Evolutionary conservation across 2,113 vertebrate genomes (phyloP), one percentile per base, ranked within the genome.

Genomic region (Leptobrachium leishanense): DNA sequence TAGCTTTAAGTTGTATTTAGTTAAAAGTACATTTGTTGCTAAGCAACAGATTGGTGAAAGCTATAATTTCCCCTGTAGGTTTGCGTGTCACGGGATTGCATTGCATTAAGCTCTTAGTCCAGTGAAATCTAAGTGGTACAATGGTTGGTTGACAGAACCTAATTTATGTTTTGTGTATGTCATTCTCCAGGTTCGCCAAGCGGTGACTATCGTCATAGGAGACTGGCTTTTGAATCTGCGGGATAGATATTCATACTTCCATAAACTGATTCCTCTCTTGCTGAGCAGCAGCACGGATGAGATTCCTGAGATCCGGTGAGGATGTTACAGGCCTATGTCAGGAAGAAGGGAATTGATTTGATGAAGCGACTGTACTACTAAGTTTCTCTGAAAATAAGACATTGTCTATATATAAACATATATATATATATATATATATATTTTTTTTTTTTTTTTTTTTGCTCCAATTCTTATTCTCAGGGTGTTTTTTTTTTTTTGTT

Each of bases 241-340:
- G 12, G 98, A 99, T 82, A 91, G 98, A 83, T 99, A 98, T 31
- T 99, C 97, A 0, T 97, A 94, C 87, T 97, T 98, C 82, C 94
- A 96, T 87, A 99, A 96, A 84, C 72, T 99, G 79, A 91, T 96
- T 72, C 97, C 98, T 4, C 92, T 99, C 62, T 85, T 99, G 77
- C 90, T 99, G 82, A 96, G 94, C 83, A 89, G 91, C 83, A 79
- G 94, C 57, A 88, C 43, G 3, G 97, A 99, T 53, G 96, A 98
- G 72, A 91, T 97, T 70, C 94, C 94, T 10, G 95, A 97, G 83
- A 92, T 95, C 79, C 86, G 4, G 97, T 98, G 86, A 87, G 20
- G 20, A 31, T 31, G 20, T 31, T 31, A 31, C 20, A 31, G 20
- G 20, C 20, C 20, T 31, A 31, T 31, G 20, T 31, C 20, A 31